Evolutionary conservation across 35 echinoderm and acorn worm genomes (phyloP), one percentile per base, ranked within the genome.

Genomic region (Lytechinus variegatus): DNA sequence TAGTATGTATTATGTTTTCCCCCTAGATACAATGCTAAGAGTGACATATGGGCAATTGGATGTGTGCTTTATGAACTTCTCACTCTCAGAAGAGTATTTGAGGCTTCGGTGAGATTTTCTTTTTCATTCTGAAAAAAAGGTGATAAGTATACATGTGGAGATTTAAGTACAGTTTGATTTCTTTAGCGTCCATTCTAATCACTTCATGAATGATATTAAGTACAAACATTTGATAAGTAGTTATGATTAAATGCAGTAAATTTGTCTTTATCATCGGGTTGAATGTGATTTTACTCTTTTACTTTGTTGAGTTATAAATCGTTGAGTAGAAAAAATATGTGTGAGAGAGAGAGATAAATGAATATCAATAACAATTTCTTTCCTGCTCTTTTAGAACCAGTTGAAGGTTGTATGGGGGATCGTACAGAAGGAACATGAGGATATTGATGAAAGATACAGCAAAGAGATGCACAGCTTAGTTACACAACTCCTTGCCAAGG

Each of bases 31-130:
- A 96, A 97, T 95, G 91, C 89, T n/a, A 99, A 99, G 94, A 99
- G 96, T 96, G 98, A 99, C 94, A 97, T 99, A 55, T 99, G 98
- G 98, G 97, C 98, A 52, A 86, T 97, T 16, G 98, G 98, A 91
- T 99, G 98, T 95, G 97, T 99, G 27, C 90, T 99, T 7, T 99
- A 95, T 97, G 98, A 99, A 89, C 57, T 99, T 28, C 97, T 99
- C 28, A 97, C 98, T 9, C 93, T 99, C 33, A 96, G 91, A 54
- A 97, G 95, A 56, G 96, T 95, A 8, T 99, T 99, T 92, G 98
- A 99, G 33, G 98, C 98, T 87, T 97, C 97, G 27, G 98, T 99
- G 95, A 97, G 96, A 54, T 12, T 52, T 79, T 79, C 66, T 79
- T 79, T 79, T 79, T 79, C 24, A 58, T 58, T 58, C 33, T 44